Percentiles rank a stretch among this genome's conserved stretches.
These are phyloP conservation scores for Heptranchias perlo DNA, from an alignment of 2,113 vertebrate genomes.

Conservation along the genomic window DNA sequence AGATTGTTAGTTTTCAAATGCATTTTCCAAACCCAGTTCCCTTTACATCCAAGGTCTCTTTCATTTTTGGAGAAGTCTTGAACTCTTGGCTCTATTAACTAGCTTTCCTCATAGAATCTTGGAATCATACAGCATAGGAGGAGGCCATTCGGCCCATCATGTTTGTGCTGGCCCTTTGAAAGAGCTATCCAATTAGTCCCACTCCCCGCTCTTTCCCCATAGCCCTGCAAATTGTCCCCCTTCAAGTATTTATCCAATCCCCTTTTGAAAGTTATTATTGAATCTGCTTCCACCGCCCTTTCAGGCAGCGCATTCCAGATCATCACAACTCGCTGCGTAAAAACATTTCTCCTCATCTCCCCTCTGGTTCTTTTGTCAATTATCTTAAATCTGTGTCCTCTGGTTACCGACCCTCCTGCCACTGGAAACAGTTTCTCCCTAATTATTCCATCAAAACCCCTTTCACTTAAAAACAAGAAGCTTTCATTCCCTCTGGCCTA, in stretches of 20 bases:
- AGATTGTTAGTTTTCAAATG: background rate
- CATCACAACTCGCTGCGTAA: no score
- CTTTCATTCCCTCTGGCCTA: background rate
- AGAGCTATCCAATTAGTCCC: background rate
- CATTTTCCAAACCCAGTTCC: background rate
- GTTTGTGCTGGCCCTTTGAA: background rate
- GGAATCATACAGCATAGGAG: background rate
- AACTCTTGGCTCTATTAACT: background rate
- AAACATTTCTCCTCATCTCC: no score
- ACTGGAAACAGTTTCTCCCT: no score
- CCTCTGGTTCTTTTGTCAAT: no score
- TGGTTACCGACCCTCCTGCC: no score
- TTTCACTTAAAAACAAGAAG: background rate
- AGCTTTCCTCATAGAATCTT: background rate
- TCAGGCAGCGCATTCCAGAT: no score
- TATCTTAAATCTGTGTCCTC: no score
- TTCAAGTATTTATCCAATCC: no score
- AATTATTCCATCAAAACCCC: background rate
- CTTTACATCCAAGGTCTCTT: background rate
- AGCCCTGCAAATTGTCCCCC: no score
- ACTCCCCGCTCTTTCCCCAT: background rate
- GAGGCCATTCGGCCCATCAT: background rate
- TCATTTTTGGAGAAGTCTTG: background rate
- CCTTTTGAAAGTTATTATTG: no score
- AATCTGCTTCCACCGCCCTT: no score